Percentiles rank a stretch among this genome's conserved stretches.
Conservation (phyloP, 2,797 vertebrate genomes). For the Coranthus polyacanthus region DNA sequence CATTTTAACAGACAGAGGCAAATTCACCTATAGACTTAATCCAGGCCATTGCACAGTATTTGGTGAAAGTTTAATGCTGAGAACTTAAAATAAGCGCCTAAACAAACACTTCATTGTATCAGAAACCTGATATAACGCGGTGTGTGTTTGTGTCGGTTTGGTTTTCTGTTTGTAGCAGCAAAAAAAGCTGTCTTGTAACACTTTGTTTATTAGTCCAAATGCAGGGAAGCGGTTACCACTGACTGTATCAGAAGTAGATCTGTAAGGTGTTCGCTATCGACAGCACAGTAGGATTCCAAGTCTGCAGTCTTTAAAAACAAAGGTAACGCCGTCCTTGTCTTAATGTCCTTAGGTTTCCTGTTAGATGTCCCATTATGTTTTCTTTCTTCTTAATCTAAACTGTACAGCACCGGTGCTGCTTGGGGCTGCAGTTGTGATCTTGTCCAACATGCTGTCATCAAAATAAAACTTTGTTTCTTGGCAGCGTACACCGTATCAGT, state of each 20-base stretch:
- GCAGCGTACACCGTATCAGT: slow-evolving; percentile 35
- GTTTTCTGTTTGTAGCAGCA: slow-evolving; percentile 14
- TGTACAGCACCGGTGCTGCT: slow-evolving; percentile 17
- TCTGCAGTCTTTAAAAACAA: slow-evolving; percentile 12
- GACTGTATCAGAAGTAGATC: background rate
- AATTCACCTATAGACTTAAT: slow-evolving; percentile 13
- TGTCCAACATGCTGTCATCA: slow-evolving; percentile 46
- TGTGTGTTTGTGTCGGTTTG: slow-evolving; percentile 12
- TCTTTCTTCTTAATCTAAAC: slow-evolving; percentile 11
- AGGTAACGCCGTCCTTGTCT: slow-evolving; percentile 1
- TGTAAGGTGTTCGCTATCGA: slow-evolving; percentile 4
- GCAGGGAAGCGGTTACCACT: slow-evolving; percentile 1
- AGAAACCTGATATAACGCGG: slow-evolving; percentile 6
- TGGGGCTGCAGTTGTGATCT: slow-evolving; percentile 31
- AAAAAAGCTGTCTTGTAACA: slow-evolving; percentile 16
- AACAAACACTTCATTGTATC: too few species aligned
- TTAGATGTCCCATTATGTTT: slow-evolving; percentile 18
- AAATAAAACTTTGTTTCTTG: slow-evolving; percentile 53
- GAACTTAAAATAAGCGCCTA: too few species aligned
- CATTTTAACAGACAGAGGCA: too few species aligned
- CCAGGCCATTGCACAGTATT: slow-evolving; percentile 1
- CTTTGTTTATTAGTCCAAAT: slow-evolving; percentile 19
- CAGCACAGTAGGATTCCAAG: too few species aligned
- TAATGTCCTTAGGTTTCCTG: slow-evolving; percentile 7
- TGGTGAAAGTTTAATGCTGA: too few species aligned